Base-by-base conservation (phyloP, 1,140 invertebrate genomes). In the Teleopsis dalmanni region DNA sequence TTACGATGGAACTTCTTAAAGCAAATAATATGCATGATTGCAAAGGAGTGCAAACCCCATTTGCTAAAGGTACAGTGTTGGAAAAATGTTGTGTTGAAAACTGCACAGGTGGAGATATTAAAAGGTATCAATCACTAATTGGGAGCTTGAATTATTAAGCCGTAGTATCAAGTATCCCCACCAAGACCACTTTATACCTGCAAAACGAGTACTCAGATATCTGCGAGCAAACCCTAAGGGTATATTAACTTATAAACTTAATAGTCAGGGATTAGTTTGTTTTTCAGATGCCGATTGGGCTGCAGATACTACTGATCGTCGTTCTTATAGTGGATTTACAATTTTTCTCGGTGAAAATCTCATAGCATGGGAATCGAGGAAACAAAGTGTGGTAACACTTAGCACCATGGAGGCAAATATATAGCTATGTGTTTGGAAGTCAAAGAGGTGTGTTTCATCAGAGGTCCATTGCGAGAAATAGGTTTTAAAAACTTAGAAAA, bases 341-440 rank as follows among this genome's bases (percentile, higher is more conserved):
- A 4, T 43, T 6, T 43, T 31, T 18, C 19, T 31, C 4, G 26
- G n/a, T 9, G 41, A 18, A 11, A 25, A 10, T 4, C 9, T 9
- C 5, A 18, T 44, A 4, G 16, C 11, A 8, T 44, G 27, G 41
- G 41, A 44, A 31, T 0, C 27, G 1, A 40, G 26, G 25, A 33
- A 36, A n/a, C 37, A 40, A 25, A 9, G 14, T 40, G 13, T 11
- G 4, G 37, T 40, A 10, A 56, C 71, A n/a, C 44, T 72, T 13
- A 70, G 61, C 25, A 66, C 57, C 11, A 63, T 57, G 19, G 68
- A 74, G 57, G 62, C 69, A 9, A 77, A 57, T 76, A 75, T 50
- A 60, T 76, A 8, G 71, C 72, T n/a, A 52, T 67, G 5, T 52
- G 60, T 35, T 55, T 62, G 49, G 65, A 59, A 4, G 41, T 63